These are phyloP conservation scores for Tenebrosternarchus preto DNA, from an alignment of 2,113 vertebrate genomes.

Conservation along the genomic window DNA sequence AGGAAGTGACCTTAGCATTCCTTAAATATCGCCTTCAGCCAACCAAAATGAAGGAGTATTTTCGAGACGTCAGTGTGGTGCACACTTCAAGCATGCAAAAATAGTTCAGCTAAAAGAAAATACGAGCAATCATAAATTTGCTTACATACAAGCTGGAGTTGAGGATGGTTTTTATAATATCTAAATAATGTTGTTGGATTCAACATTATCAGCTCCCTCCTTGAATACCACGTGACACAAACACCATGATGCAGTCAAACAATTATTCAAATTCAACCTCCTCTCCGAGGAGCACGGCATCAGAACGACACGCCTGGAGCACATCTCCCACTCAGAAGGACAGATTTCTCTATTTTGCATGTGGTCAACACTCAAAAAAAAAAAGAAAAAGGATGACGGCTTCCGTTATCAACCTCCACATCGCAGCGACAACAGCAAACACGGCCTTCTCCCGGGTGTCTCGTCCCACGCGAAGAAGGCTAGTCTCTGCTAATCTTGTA, in stretches of 20 bases:
- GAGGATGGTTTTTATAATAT: background rate
- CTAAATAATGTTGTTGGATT: background rate
- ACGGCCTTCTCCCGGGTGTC: conserved; percentile 70
- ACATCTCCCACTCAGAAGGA: conserved; percentile 53
- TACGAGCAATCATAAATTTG: background rate
- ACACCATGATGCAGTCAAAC: background rate
- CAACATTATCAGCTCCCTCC: too few species aligned
- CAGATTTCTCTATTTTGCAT: conserved; percentile 44
- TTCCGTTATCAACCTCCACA: conserved; percentile 66
- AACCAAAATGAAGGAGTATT: conserved; percentile 5
- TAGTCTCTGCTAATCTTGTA: conserved; percentile 80
- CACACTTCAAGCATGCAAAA: background rate
- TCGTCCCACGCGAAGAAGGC: conserved; percentile 69
- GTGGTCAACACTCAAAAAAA: conserved; percentile 52
- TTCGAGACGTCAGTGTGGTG: conserved; percentile 2
- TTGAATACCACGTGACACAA: too few species aligned
- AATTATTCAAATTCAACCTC: conserved; percentile 23
- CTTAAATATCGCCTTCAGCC: conserved; percentile 3
- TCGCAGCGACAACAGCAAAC: conserved; percentile 68
- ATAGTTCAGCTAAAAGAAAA: background rate
- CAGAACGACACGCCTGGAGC: conserved; percentile 34
- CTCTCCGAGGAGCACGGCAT: background rate
- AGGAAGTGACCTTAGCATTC: background rate
- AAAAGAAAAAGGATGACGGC: conserved; percentile 64
- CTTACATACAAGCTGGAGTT: background rate